Base-by-base conservation (phyloP, 2,888 invertebrate genomes). In the Colletes collaris region DNA sequence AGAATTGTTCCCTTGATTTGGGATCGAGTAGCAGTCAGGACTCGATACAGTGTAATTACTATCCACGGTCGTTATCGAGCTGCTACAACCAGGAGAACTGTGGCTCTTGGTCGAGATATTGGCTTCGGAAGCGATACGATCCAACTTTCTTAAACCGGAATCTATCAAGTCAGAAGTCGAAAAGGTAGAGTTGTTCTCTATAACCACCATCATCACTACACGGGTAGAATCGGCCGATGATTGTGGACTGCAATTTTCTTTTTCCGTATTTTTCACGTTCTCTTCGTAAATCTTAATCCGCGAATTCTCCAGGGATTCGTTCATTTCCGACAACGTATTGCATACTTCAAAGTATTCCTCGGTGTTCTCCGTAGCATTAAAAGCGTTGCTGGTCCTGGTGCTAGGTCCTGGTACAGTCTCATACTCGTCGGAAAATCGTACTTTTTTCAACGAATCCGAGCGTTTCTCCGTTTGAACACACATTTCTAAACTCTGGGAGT, bases 171-270 rank as follows among this genome's bases (percentile, higher is more conserved):
- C 88, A 3, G 81, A 52, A 0, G 76, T 86, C 0, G 88, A 79
- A 27, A 76, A 11, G 1, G 58, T 67, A 0, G 79, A 46, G 27
- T 82, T 88, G n/a, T 85, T 88, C 52, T 92, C 91, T 13, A 92
- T 84, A 0, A 92, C 64, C 4, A 93, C 77, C 91, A 92, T 91
- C 92, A 92, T 91, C 2, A 92, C 65, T 46, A 92, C 86, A 13
- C 89, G 83, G 8, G 90, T 89, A 1, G 89, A 81, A 11, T 78
- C 82, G 0, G 73, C 27, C 10, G 70, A 49, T 27, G 4, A 7
- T 40, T 40, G 40, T 1, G 73, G 40, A 8, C 5, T 77, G 52
- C 11, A 60, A 49, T 76, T 76, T n/a, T 90, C 87, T 35, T 85
- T 86, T 7, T 82, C 72, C 0, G 58, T 19, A 37, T 87, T 86